Evolutionary conservation across 2,797 vertebrate genomes (phyloP).

Genomic region (Sebastes paucispinis): DNA sequence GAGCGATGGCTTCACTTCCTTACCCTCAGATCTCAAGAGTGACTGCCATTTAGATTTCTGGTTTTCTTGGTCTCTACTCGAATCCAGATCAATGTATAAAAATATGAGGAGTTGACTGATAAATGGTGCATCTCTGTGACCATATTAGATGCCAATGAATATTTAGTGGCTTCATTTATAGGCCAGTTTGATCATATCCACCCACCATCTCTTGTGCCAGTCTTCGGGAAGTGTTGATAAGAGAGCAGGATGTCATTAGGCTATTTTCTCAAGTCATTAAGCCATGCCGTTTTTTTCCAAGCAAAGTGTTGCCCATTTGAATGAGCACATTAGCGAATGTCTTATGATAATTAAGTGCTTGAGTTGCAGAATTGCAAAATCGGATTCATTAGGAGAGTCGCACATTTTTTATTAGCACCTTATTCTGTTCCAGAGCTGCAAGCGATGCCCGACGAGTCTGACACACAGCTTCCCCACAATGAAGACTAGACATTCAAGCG

Average conservation of each 20-base stretch:
- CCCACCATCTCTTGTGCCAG: slow-evolving; percentile 66
- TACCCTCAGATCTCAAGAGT: slow-evolving; percentile 61
- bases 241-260: slow-evolving; percentile 80
- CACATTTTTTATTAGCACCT: slow-evolving; percentile 85
- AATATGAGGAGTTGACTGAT: slow-evolving; percentile 53
- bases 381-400: slow-evolving; percentile 83
- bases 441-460: slow-evolving; percentile 56
- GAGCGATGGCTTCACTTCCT: slow-evolving; percentile 68
- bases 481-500: slow-evolving; percentile 49
- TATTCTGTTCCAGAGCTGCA: slow-evolving; percentile 75
- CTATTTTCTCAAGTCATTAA: slow-evolving; percentile 84
- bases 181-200: slow-evolving; percentile 73
- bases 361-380: slow-evolving; percentile 82
- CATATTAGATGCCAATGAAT: slow-evolving; percentile 68
- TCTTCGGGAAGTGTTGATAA: slow-evolving; percentile 78
- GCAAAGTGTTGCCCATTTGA: slow-evolving; percentile 81
- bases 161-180: slow-evolving; percentile 65
- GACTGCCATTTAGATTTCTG: slow-evolving; percentile 56
- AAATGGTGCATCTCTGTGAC: slow-evolving; percentile 63
- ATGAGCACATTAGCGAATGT: slow-evolving; percentile 81
- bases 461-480: slow-evolving; percentile 58
- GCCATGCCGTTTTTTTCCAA: slow-evolving; percentile 74
- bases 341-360: slow-evolving; percentile 86
- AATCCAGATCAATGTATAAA: slow-evolving; percentile 50
- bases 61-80: slow-evolving; percentile 57